Conservation (phyloP, 1,140 invertebrate species). For the Leptestheria dahalacensis region DNA sequence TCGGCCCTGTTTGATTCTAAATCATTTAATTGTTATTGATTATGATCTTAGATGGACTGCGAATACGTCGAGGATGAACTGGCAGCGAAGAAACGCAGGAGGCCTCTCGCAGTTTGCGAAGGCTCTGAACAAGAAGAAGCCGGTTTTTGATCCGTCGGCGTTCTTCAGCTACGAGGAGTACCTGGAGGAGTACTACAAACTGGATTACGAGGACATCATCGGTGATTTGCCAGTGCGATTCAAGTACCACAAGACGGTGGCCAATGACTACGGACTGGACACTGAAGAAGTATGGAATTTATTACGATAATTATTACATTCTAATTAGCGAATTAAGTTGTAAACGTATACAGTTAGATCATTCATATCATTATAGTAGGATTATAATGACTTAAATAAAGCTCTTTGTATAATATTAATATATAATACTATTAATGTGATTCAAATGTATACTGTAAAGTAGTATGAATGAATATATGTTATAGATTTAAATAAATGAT, state of each 20-base stretch:
- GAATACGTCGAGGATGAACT: constrained; percentile 52
- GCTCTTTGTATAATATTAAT: too few species aligned
- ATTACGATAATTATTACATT: too few species aligned
- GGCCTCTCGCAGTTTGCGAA: constrained; percentile 42
- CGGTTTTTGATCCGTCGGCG: constrained; percentile 58
- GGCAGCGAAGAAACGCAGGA: constrained; percentile 25
- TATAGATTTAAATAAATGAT: too few species aligned
- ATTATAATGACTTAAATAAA: too few species aligned
- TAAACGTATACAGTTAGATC: too few species aligned
- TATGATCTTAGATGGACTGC: constrained; percentile 74
- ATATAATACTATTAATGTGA: too few species aligned
- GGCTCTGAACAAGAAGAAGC: constrained; percentile 50
- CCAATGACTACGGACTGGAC: constrained; percentile 83
- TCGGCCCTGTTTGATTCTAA: too few species aligned
- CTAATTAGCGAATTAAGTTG: too few species aligned
- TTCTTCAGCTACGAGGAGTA: constrained; percentile 55
- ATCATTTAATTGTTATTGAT: too few species aligned
- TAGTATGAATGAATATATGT: too few species aligned
- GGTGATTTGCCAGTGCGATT: constrained; percentile 80
- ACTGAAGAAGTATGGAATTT: constrained; percentile 82
- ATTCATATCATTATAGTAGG: too few species aligned
- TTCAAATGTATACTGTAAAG: too few species aligned
- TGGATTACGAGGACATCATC: constrained; percentile 90
- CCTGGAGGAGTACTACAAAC: constrained; percentile 82
- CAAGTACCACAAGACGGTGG: constrained; percentile 74